Base-by-base conservation (phyloP, 2,888 invertebrate genomes). In the Phorcus lineatus region DNA sequence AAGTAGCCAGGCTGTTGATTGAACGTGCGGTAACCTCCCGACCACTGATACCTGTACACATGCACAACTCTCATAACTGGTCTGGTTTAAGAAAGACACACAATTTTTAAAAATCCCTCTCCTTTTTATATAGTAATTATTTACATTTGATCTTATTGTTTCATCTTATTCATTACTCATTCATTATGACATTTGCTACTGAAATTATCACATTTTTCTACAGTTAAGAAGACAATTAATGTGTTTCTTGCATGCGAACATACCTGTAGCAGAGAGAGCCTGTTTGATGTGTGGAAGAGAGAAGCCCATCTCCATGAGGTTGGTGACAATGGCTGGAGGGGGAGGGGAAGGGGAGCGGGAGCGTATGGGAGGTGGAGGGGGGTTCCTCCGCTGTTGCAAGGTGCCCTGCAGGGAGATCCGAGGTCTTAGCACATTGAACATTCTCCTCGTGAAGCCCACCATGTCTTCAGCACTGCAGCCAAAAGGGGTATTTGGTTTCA, bases 291-390 rank as follows among this genome's bases (percentile, higher is more conserved):
- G 95, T 57, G 93, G 91, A 52, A 94, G 89, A 16, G 94, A 93
- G 90, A 95, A 95, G 62, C 95, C 95, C 95, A 95, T 95, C 91
- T 95, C 95, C 76, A 95, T 90, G 24, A 95, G 92, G 11, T 95
- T 95, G 0, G 93, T 92, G 0, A 94, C 94, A 31, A 95, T 93
- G 2, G 94, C 94, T 0, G 94, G 94, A 19, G 93, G 92, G 2
- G 94, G 93, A 1, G 92, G 91, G 2, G 91, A 91, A 0, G 90
- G 91, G 28, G 91, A 88, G 0, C 88, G 84, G n/a, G 86, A 84
- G 19, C 85, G 77, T 4, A 85, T 78, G 11, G 84, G 84, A 54
- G 84, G 84, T 7, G 85, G 83, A 17, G 85, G 80, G 13, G 82
- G 83, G 28, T 83, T 82, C 31, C 84, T 84, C 11, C 84, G 79